Percentiles rank a stretch among this genome's conserved stretches.
Conservation (phyloP, 2,797 vertebrate species). For the Diplodus sargus region DNA sequence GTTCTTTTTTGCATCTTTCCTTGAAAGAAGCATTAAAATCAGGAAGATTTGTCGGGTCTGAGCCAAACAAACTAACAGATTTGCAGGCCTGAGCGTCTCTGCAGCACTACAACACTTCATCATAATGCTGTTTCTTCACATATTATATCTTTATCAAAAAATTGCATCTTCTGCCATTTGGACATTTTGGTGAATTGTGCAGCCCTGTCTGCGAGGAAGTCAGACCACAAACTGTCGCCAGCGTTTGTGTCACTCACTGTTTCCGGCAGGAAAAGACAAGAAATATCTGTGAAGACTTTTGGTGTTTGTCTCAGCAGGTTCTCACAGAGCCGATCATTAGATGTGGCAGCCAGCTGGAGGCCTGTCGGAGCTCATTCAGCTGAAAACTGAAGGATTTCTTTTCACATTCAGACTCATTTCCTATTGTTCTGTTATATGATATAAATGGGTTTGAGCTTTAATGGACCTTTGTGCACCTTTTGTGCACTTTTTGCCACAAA, state of each 20-base stretch:
- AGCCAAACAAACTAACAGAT: too few species aligned
- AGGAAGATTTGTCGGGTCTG: too few species aligned
- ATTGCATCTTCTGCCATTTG: too few species aligned
- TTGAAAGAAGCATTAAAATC: too few species aligned
- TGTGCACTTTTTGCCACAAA: too few species aligned
- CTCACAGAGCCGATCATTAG: conserved; percentile 18
- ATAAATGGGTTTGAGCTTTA: background rate
- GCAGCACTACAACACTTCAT: too few species aligned
- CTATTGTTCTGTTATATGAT: background rate
- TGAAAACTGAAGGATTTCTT: background rate
- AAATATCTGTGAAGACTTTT: background rate
- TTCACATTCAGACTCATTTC: conserved; percentile 2
- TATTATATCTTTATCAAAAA: too few species aligned
- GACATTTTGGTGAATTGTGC: too few species aligned
- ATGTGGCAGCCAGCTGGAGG: conserved; percentile 51
- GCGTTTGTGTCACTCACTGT: conserved; percentile 4
- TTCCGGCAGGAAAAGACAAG: background rate
- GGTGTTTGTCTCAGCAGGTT: conserved; percentile 1
- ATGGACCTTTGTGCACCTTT: background rate
- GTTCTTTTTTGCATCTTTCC: too few species aligned
- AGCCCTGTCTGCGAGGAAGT: background rate
- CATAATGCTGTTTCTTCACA: too few species aligned
- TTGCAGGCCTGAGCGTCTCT: too few species aligned
- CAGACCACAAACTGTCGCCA: background rate
- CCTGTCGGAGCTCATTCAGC: conserved; percentile 23